Conservation (phyloP, 2,113 vertebrate genomes). For the Eptesicus fuscus region DNA sequence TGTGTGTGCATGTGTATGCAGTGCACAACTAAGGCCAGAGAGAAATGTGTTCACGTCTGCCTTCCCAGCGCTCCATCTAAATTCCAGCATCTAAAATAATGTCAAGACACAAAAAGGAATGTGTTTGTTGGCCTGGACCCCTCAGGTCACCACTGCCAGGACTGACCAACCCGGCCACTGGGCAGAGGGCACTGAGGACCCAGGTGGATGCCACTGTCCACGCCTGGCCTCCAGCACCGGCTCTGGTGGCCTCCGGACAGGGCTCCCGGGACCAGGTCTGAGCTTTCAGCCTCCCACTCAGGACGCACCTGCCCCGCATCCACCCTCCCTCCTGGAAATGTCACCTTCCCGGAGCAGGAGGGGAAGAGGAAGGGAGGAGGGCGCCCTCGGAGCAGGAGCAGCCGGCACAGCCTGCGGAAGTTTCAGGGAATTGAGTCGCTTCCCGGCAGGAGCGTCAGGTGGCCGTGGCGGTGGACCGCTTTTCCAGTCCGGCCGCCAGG, state of each 20-base stretch:
- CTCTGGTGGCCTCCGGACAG: background rate
- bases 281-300: background rate
- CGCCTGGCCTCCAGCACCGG: background rate
- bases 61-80: accelerated
- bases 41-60: accelerated
- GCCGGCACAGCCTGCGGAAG: accelerated
- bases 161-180: background rate
- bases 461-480: too few relatives aligned
- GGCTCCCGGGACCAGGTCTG: accelerated
- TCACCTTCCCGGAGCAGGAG: background rate
- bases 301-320: accelerated
- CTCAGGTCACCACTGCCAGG: background rate
- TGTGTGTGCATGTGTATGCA: background rate
- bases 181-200: background rate
- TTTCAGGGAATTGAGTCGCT: accelerated
- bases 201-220: accelerated
- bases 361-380: background rate
- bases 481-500: background rate
- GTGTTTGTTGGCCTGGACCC: background rate
- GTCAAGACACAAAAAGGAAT: background rate
- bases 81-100: background rate
- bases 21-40: background rate
- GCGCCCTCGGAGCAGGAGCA: accelerated
- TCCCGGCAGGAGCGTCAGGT: too few relatives aligned
- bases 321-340: background rate